Conservation (phyloP, 1,140 invertebrate genomes). For the Drosophila kohkoa region DNA sequence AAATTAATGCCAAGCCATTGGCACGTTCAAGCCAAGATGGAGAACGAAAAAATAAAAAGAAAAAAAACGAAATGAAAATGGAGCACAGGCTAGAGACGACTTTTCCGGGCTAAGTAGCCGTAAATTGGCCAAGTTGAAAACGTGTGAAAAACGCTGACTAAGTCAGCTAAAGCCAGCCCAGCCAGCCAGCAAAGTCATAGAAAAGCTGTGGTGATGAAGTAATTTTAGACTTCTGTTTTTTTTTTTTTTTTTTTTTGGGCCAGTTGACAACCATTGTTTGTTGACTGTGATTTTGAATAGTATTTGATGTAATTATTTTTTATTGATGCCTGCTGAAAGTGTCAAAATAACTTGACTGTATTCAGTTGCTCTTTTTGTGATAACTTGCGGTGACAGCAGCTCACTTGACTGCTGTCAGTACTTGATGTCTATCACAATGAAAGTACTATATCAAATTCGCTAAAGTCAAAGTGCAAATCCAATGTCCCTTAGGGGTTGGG, state of each 20-base stretch:
- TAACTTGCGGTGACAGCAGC: conserved; percentile 21
- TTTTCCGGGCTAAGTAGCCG: conserved; percentile 12
- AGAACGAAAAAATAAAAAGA: not conserved
- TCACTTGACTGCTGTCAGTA: conserved; percentile 49
- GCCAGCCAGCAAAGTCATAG: not conserved
- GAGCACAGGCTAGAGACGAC: conserved; percentile 2
- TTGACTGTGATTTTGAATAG: not conserved
- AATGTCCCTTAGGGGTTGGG: conserved; percentile 23
- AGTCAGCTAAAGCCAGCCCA: not conserved
- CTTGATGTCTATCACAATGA: conserved; percentile 54
- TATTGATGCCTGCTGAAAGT: not conserved
- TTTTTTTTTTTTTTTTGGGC: conserved; percentile 2
- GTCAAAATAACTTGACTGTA: conserved; percentile 13
- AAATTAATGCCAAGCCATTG: conserved; percentile 29
- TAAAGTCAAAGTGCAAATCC: conserved; percentile 26
- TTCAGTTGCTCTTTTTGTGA: conserved; percentile 16
- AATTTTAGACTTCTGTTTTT: conserved; percentile 10
- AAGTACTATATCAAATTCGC: conserved; percentile 20
- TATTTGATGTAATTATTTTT: conserved; percentile 19
- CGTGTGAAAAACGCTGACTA: conserved; percentile 33
- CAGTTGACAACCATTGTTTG: not conserved
- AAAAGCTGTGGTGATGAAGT: conserved; percentile 11
- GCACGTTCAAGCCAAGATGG: conserved; percentile 11
- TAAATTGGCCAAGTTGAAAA: conserved; percentile 24
- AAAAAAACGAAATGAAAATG: not conserved